Base-by-base conservation (phyloP, 2,797 vertebrate species). In the Bucorvus abyssinicus region DNA sequence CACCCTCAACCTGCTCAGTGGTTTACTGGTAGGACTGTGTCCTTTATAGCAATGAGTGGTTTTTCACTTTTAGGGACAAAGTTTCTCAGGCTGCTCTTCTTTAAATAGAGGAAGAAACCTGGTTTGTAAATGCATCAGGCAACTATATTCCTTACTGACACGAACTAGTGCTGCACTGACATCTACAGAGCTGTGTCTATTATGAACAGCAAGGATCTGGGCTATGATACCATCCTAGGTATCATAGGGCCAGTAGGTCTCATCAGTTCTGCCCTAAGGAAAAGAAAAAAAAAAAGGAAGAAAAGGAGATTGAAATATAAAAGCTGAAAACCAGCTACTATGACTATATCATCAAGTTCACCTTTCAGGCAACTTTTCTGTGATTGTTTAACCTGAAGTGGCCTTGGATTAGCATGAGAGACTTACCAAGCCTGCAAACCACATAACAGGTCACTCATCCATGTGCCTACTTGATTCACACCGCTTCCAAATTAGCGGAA, bases 371-470 rank as follows among this genome's bases (percentile, higher is more conserved):
- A 93, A 83, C 10, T 78, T 78, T 14, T 6, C 3, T 71, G 77
- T 71, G 80, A 93, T 81, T 90, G 57, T 79, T 95, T 95, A 93
- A 84, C 69, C 88, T 63, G 22, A 68, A 86, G 27, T 21, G 42
- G 65, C 65, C 76, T 83, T 68, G 56, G 52, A 64, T 87, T 69
- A 88, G 44, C 20, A 30, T 4, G 27, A 86, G 45, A 86, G 50
- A 64, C 44, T 80, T 76, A 36, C 8, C 36, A 69, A 87, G 75
- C 36, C 57, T 80, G 56, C 57, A 86, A 81, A 88, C 15, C 40
- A 49, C 50, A 19, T 23, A 73, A 34, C 1, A 2, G n/a, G 57
- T 56, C 50, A 50, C 64, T 89, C 57, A 89, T 65, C 57, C 40
- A 4, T 5, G 30, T 81, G 59, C n/a, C n/a, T 40, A 3, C 81